phyloP scores from a whole-genome alignment of 1,140 invertebrate species.

The Tetramorium parvispinum region DNA sequence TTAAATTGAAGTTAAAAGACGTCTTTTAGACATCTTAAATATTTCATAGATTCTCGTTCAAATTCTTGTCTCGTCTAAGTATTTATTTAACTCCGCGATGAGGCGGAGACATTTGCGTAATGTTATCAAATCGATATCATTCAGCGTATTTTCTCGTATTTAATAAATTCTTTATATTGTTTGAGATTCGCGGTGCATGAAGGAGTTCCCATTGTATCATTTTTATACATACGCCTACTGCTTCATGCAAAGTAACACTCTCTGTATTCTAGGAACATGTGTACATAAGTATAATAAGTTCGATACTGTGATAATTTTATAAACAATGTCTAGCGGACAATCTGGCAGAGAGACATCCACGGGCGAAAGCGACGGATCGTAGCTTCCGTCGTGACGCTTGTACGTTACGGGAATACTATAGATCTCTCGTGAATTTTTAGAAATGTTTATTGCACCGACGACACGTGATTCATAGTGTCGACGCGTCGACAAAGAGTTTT shows the following conservation, averaged over 20 bases:
- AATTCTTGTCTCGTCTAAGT: constrained; percentile 1
- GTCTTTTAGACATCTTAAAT: not conserved
- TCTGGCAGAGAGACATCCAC: not conserved
- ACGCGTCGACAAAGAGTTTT: not conserved
- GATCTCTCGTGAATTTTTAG: constrained; percentile 10
- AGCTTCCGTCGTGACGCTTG: not conserved
- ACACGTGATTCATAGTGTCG: not conserved
- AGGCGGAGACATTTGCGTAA: not conserved
- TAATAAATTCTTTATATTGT: not conserved
- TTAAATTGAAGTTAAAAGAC: not conserved
- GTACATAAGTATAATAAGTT: constrained; percentile 52
- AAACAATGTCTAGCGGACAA: constrained; percentile 40
- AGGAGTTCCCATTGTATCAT: constrained; percentile 13
- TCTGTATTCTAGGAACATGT: not conserved
- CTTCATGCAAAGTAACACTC: not conserved
- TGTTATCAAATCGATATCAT: constrained; percentile 11
- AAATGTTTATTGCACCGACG: not conserved
- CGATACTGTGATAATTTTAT: constrained; percentile 78
- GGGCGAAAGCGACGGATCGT: not conserved
- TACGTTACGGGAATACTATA: not conserved
- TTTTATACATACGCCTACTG: not conserved
- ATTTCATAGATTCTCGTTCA: not conserved
- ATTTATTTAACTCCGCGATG: constrained; percentile 33
- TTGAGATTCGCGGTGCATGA: not conserved
- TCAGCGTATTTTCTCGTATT: constrained; percentile 4